A percentile compares a stretch with the other conserved stretches of the same genome.
Conservation (phyloP, 2,888 invertebrate species). For the Noctua pronuba region DNA sequence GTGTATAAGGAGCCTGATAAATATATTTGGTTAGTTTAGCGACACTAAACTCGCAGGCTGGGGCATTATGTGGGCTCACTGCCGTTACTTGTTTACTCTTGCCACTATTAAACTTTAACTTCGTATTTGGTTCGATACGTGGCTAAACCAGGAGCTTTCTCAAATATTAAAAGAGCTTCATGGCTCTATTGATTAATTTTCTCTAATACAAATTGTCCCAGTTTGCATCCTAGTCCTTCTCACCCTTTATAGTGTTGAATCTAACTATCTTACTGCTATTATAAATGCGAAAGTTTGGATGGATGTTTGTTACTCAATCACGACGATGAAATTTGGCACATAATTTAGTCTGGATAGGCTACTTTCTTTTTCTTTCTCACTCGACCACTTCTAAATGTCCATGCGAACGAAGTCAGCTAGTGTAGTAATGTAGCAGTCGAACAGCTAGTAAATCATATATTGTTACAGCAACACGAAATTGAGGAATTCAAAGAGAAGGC, state of each 20-base stretch:
- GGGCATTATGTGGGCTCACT: neutral
- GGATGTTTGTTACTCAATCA: neutral
- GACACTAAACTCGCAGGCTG: neutral
- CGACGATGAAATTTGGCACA: neutral
- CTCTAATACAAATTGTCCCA: neutral
- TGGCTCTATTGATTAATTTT: neutral
- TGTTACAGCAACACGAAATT: conserved; percentile 80
- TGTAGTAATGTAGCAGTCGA: neutral
- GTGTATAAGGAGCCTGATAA: neutral
- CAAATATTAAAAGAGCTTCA: neutral
- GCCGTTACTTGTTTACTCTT: neutral
- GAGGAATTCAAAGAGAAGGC: conserved; percentile 80
- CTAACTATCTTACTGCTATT: neutral
- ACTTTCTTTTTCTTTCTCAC: neutral
- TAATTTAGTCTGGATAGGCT: neutral
- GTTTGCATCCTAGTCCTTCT: neutral
- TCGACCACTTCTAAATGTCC: neutral
- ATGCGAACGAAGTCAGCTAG: neutral
- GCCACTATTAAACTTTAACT: neutral
- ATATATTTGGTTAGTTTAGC: neutral
- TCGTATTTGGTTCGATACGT: neutral
- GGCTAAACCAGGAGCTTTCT: neutral
- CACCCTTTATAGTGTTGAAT: neutral
- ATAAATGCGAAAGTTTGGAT: neutral
- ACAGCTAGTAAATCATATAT: conserved; percentile 10